Evolutionary conservation across 2,797 vertebrate species (phyloP).

Genomic region (Argentina silus): DNA sequence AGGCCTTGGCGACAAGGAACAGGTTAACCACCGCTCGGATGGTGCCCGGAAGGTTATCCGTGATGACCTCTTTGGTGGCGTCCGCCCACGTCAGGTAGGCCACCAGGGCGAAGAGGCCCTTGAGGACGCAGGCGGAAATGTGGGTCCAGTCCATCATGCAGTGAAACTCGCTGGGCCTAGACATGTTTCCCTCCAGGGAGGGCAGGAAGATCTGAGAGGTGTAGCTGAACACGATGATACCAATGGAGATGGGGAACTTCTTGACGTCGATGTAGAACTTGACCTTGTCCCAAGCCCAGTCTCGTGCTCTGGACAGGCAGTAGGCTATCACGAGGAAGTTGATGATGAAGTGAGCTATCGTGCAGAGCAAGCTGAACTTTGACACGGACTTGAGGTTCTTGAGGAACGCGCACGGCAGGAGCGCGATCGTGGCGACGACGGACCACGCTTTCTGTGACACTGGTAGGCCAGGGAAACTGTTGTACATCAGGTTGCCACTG

Average conservation of each 20-base stretch:
- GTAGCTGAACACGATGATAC: conserved; percentile 97
- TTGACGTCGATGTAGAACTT: conserved; percentile 97
- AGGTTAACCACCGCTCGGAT: conserved; percentile 93
- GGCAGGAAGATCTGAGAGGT: conserved; percentile 97
- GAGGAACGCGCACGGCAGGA: conserved; percentile 92
- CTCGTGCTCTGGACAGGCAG: conserved; percentile 89
- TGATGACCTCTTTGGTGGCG: conserved; percentile 94
- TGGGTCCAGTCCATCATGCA: conserved; percentile 99
- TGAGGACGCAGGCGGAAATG: conserved; percentile 91
- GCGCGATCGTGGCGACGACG: conserved; percentile 86
- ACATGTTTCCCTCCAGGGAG: conserved; percentile 95
- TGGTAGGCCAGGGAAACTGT: conserved; percentile 90
- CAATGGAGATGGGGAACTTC: conserved; percentile 95
- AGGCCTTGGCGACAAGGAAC: conserved; percentile 91
- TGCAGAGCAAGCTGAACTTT: conserved; percentile 94
- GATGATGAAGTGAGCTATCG: conserved; percentile 91
- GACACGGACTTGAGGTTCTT: conserved; percentile 95
- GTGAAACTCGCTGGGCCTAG: conserved; percentile 90
- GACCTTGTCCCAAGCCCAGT: conserved; percentile 97
- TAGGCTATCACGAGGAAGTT: conserved; percentile 93
- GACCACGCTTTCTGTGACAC: conserved; percentile 96
- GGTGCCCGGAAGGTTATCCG: conserved; percentile 91
- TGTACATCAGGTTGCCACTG: conserved; percentile 95
- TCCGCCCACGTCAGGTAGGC: conserved; percentile 96
- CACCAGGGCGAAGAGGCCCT: conserved; percentile 92